Conservation (phyloP, 2,113 vertebrate genomes). For the Python bivittatus region DNA sequence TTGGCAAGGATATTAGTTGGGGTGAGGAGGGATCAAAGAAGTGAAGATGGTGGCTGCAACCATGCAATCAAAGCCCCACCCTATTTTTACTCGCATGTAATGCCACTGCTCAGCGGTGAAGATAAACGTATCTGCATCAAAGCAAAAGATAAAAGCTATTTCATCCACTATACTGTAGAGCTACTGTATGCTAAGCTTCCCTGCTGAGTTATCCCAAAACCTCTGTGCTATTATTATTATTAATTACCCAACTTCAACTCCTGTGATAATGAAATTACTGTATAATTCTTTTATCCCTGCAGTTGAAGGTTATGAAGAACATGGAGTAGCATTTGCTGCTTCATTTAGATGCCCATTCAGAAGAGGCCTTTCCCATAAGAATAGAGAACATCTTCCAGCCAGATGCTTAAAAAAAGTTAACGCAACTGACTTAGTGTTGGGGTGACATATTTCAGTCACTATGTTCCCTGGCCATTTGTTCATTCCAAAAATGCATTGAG, state of each 20-base stretch:
- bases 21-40: too few relatives aligned
- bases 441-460: neutral
- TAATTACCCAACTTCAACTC: conserved; percentile 20
- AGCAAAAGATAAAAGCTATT: neutral
- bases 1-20: too few relatives aligned
- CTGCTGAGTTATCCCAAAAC: conserved; percentile 4
- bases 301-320: neutral
- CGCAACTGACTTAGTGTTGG: neutral
- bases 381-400: neutral
- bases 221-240: neutral
- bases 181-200: neutral
- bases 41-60: too few relatives aligned
- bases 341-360: conserved; percentile 14
- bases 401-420: neutral
- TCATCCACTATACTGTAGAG: neutral
- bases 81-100: too few relatives aligned
- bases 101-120: neutral
- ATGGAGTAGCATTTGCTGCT: conserved; percentile 2
- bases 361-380: neutral
- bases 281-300: neutral
- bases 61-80: too few relatives aligned
- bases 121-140: neutral
- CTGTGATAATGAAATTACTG: conserved; percentile 3
- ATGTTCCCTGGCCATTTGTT: neutral
- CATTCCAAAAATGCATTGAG: neutral